Evolutionary conservation across 1,140 invertebrate genomes (phyloP).

Genomic region (Uloborus diversus): DNA sequence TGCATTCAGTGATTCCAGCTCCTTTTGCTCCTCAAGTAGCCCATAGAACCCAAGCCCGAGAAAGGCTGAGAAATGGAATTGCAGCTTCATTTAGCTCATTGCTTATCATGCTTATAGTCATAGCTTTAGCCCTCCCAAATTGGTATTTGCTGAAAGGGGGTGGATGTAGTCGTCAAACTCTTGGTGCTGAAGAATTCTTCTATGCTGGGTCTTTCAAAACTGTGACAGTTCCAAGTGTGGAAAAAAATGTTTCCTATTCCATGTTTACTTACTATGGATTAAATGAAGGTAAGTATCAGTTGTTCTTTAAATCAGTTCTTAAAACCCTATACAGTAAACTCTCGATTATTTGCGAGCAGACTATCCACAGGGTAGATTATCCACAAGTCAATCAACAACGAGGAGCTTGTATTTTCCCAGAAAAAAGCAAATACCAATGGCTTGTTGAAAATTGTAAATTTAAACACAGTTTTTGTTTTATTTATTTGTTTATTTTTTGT

Average conservation of each 20-base stretch:
- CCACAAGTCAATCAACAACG: no score
- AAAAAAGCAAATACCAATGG: no score
- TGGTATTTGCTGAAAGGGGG: slow-evolving; percentile 60
- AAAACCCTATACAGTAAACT: background rate
- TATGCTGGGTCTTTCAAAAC: slow-evolving; percentile 30
- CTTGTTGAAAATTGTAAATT: no score
- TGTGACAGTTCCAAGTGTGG: background rate
- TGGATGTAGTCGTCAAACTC: slow-evolving; percentile 46
- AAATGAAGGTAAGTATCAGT: slow-evolving; percentile 37
- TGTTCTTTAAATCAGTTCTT: background rate
- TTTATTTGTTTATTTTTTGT: no score
- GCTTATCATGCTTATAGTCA: slow-evolving; percentile 57
- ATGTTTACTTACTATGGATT: slow-evolving; percentile 41
- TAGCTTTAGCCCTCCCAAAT: slow-evolving; percentile 58
- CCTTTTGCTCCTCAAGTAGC: slow-evolving; percentile 17
- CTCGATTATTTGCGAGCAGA: no score
- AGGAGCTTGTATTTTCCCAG: no score
- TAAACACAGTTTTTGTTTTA: no score
- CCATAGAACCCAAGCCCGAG: background rate
- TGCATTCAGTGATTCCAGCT: slow-evolving; percentile 42
- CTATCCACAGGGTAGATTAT: no score
- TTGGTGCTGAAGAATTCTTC: slow-evolving; percentile 57
- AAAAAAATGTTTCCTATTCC: slow-evolving; percentile 20
- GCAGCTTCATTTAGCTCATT: slow-evolving; percentile 57
- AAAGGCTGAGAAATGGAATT: slow-evolving; percentile 56